Base-by-base conservation (phyloP, 2,797 vertebrate species). In the Sarcoramphus papa region DNA sequence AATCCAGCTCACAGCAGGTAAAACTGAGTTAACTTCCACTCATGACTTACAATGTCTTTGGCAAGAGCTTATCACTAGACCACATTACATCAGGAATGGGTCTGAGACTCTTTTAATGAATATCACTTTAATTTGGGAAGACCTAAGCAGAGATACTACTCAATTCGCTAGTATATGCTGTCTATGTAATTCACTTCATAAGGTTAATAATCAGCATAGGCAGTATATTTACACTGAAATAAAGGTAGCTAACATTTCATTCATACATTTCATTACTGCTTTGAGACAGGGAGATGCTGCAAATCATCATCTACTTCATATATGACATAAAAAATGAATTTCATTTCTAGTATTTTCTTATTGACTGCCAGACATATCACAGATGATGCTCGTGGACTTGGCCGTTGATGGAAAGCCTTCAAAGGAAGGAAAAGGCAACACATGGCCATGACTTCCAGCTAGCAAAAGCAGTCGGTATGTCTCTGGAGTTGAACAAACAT, bases 391-490 rank as follows among this genome's bases (percentile, higher is more conserved):
- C 7, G 27, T 24, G 21, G 54, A 40, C 12, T 47, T 68, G 27
- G 17, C 8, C 50, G 10, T 59, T 50, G 33, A 45, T 16, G 10
- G 23, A 90, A 88, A 88, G 5, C 7, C 27, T 85, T 80, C 37
- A 75, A 72, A 92, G 6, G 19, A 41, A 27, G 10, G 12, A 59
- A 86, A 59, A 54, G 6, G 9, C 14, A 59, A 23, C 14, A 50
- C 25, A 43, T 0, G 0, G 9, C 13, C 10, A 7, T 24, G 41
- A 59, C 19, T 79, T 95, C 31, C 41, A 75, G 19, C 14, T 40
- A n/a, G 4, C 2, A 78, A 60, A 57, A 81, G 3, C 5, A 57
- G 13, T 6, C 48, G 14, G 4, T 30, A 50, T 1, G 0, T 72
- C 28, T 7, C 21, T 69, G 33, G 43, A 80, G 35, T 9, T 59